Evolutionary conservation across 1,140 invertebrate genomes (phyloP).

Genomic region (Lucilia cuprina): DNA sequence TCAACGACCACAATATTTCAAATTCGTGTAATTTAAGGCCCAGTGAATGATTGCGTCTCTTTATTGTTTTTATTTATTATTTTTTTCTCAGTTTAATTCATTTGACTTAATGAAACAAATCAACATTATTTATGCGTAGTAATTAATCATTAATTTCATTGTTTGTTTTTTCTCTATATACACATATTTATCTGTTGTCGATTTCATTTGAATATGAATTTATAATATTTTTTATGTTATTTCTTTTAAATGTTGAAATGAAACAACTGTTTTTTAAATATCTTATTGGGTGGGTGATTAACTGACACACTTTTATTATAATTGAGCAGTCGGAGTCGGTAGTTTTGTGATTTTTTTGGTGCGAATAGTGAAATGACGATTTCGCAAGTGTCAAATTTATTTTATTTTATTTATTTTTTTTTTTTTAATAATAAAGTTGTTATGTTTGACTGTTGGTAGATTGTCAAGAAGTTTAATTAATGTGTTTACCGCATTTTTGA

Average conservation of each 20-base stretch:
- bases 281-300: background rate
- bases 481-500: background rate
- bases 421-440: background rate
- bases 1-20: background rate
- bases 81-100: background rate
- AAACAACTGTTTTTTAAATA: background rate
- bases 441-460: background rate
- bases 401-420: too few relatives aligned
- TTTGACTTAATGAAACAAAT: background rate
- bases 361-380: background rate
- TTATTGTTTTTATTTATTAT: background rate
- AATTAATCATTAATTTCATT: background rate
- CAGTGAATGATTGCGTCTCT: background rate
- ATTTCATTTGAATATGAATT: background rate
- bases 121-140: background rate
- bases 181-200: background rate
- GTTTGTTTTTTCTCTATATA: background rate
- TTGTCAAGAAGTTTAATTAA: background rate
- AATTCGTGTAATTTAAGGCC: background rate
- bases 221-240: background rate
- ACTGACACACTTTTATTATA: conserved; percentile 2
- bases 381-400: background rate
- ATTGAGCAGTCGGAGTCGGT: background rate
- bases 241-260: background rate
- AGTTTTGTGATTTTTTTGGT: background rate